Conservation (phyloP, 1,140 invertebrate genomes). For the Leptinotarsa defecta region DNA sequence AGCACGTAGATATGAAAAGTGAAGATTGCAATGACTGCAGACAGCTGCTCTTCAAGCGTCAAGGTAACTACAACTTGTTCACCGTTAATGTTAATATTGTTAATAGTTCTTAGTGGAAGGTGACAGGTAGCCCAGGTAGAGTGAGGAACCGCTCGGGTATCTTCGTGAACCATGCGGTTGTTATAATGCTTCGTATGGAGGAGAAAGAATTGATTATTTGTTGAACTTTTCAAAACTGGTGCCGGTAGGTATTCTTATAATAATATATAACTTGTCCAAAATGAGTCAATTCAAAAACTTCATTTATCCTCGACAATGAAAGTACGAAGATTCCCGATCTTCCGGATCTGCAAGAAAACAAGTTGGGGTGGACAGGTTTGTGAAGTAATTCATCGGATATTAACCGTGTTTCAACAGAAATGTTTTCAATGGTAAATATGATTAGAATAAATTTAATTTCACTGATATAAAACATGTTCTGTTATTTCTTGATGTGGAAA, state of each 20-base stretch:
- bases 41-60: slow-evolving; percentile 3
- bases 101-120: neutral
- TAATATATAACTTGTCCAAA: too few relatives aligned
- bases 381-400: neutral
- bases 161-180: neutral
- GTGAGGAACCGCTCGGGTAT: neutral
- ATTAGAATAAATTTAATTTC: too few relatives aligned
- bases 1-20: slow-evolving; percentile 1
- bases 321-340: neutral
- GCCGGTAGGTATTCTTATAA: too few relatives aligned
- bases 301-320: too few relatives aligned
- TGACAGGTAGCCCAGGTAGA: neutral
- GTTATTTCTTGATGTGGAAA: too few relatives aligned
- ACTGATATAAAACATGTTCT: too few relatives aligned
- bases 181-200: too few relatives aligned
- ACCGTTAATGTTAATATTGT: slow-evolving; percentile 39
- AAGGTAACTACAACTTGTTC: slow-evolving; percentile 37
- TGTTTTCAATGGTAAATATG: too few relatives aligned
- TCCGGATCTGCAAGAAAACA: neutral
- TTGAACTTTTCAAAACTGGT: too few relatives aligned
- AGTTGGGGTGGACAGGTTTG: neutral
- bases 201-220: too few relatives aligned
- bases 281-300: too few relatives aligned
- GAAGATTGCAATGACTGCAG: slow-evolving; percentile 19
- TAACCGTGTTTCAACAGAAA: neutral